phyloP scores from a whole-genome alignment of 2,113 vertebrate genomes.

The Ranitomeya variabilis region DNA sequence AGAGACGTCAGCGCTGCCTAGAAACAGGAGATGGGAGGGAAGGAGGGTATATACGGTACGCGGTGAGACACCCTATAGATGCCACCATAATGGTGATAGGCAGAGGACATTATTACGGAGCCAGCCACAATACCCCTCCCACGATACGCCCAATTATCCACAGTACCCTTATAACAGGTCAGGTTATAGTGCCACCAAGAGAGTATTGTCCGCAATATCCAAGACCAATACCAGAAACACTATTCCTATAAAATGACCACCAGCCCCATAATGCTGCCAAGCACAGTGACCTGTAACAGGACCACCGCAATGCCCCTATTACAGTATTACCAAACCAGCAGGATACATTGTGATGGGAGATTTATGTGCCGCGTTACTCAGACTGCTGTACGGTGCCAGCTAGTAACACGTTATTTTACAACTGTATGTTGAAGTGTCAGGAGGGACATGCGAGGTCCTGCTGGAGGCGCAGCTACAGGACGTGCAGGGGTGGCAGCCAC shows the following conservation, averaged over 20 bases:
- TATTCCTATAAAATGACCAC: neutral
- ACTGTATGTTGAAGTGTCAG: neutral
- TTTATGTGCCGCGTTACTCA: neutral
- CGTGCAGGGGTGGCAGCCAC: no score
- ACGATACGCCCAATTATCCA: neutral
- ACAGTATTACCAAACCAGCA: neutral
- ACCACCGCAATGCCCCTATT: neutral
- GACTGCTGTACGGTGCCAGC: no score
- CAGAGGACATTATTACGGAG: neutral
- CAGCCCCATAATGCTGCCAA: neutral
- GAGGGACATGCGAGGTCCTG: neutral
- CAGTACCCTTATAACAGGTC: neutral
- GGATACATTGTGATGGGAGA: neutral
- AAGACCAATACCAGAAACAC: neutral
- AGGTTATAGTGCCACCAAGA: neutral
- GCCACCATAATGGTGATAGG: neutral
- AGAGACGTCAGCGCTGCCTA: neutral
- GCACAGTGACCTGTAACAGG: neutral
- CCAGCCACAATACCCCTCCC: neutral
- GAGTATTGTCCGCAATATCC: neutral
- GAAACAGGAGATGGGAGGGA: neutral
- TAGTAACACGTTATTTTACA: neutral
- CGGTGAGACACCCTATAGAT: neutral
- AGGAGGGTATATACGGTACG: neutral
- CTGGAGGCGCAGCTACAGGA: no score